A percentile compares a stretch with the other conserved stretches of the same genome.
These are phyloP conservation scores for Diplosoma virens DNA, from an alignment of 23 tunicate genomes.

Conservation along the genomic window DNA sequence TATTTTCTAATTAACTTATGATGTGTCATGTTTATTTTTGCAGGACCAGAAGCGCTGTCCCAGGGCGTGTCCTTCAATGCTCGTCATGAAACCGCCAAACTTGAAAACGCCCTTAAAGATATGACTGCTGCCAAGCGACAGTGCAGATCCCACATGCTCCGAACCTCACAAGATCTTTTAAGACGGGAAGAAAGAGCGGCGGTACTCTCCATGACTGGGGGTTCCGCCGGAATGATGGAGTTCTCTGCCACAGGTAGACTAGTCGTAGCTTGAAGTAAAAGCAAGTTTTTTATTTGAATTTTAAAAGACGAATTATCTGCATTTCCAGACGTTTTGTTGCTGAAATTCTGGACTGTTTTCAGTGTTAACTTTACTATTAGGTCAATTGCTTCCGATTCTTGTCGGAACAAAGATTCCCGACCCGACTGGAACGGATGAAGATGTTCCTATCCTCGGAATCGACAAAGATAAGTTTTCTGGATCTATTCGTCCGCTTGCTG, in stretches of 20 bases:
- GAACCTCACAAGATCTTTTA: constrained; percentile 43
- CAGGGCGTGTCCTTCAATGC: constrained; percentile 86
- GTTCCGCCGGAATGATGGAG: constrained; percentile 85
- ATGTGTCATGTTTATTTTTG: not conserved
- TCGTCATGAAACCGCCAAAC: constrained; percentile 51
- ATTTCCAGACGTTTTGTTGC: not conserved
- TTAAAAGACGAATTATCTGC: not conserved
- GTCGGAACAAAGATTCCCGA: constrained; percentile 82
- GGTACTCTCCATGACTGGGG: constrained; percentile 59
- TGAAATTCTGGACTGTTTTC: too few species aligned
- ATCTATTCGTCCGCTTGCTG: constrained; percentile 70
- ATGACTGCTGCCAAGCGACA: constrained; percentile 34
- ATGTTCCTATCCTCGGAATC: constrained; percentile 71
- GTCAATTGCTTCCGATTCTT: constrained; percentile 88
- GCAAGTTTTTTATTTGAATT: not conserved
- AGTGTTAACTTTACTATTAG: too few species aligned
- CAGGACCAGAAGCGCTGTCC: constrained; percentile 66
- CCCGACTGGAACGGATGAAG: constrained; percentile 48
- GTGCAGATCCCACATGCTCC: constrained; percentile 40
- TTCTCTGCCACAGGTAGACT: constrained; percentile 79
- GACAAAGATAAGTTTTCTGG: constrained; percentile 67
- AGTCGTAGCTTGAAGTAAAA: too few species aligned
- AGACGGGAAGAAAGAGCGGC: constrained; percentile 66
- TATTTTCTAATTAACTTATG: not conserved
- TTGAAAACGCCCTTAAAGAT: constrained; percentile 58